Conservation (phyloP, 2,888 invertebrate species). For the Pterostichus niger region DNA sequence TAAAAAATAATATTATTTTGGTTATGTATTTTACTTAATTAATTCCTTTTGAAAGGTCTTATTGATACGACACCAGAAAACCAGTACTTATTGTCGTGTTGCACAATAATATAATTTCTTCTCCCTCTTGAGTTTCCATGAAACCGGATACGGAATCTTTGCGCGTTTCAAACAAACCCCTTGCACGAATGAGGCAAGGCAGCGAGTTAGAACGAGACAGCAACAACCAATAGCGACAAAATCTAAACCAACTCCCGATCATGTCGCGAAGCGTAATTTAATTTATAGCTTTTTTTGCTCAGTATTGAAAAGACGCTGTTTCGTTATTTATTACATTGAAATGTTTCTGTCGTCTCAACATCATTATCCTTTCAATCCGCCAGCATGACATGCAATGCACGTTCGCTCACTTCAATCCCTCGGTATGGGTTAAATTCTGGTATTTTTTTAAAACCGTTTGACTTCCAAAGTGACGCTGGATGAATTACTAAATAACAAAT, state of each 20-base stretch:
- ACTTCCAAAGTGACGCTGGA: slow-evolving; percentile 2
- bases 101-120: slow-evolving; percentile 12
- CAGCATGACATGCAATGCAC: slow-evolving; percentile 55
- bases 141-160: slow-evolving; percentile 2
- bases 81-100: not conserved
- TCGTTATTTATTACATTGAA: slow-evolving; percentile 65
- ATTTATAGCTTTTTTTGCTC: slow-evolving; percentile 62
- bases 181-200: not conserved
- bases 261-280: slow-evolving; percentile 53
- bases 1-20: too few relatives aligned
- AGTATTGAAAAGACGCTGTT: slow-evolving; percentile 60
- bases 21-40: too few relatives aligned
- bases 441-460: slow-evolving; percentile 53
- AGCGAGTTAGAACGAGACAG: not conserved
- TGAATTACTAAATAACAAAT: slow-evolving; percentile 42
- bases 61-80: too few relatives aligned
- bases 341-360: slow-evolving; percentile 61
- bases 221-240: not conserved
- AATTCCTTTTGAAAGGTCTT: too few relatives aligned
- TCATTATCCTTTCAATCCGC: slow-evolving; percentile 57
- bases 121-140: not conserved
- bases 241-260: slow-evolving; percentile 42
- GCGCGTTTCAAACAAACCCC: slow-evolving; percentile 14
- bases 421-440: slow-evolving; percentile 26
- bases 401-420: slow-evolving; percentile 12